phyloP scores from a whole-genome alignment of 2,888 invertebrate species.

The Pycnomerus fuliginosus region DNA sequence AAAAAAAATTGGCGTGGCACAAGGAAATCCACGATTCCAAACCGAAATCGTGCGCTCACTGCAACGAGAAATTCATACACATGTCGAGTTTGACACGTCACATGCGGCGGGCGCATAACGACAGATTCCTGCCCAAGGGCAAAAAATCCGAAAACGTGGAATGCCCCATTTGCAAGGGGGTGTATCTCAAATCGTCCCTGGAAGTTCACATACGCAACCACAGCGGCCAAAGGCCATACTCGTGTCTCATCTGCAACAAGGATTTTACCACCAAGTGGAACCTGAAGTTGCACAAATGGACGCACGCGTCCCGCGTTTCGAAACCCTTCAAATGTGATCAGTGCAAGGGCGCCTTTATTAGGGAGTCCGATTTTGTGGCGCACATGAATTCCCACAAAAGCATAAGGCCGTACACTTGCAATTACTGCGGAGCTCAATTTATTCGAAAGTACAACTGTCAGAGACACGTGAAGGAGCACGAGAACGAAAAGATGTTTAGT shows the following conservation, averaged over 20 bases:
- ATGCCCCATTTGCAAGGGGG: conserved; percentile 75
- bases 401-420: conserved; percentile 82
- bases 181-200: conserved; percentile 76
- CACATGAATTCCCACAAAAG: conserved; percentile 86
- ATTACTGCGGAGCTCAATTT: conserved; percentile 87
- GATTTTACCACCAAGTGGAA: conserved; percentile 89
- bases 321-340: conserved; percentile 83
- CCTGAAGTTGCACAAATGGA: conserved; percentile 85
- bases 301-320: conserved; percentile 77
- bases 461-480: conserved; percentile 82
- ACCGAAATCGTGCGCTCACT: conserved; percentile 81
- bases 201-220: conserved; percentile 80
- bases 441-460: conserved; percentile 86
- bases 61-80: conserved; percentile 85
- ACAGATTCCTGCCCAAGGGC: conserved; percentile 67
- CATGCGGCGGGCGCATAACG: conserved; percentile 77
- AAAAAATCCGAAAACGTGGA: conserved; percentile 67
- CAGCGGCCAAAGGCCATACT: conserved; percentile 72
- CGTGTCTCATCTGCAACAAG: conserved; percentile 81
- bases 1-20: conserved; percentile 83
- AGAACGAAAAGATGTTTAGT: conserved; percentile 72
- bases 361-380: conserved; percentile 76
- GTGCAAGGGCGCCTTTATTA: conserved; percentile 82
- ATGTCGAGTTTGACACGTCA: conserved; percentile 80
- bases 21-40: conserved; percentile 77